Conservation (phyloP, 2,888 invertebrate species). For the Stegophylla sp. region DNA sequence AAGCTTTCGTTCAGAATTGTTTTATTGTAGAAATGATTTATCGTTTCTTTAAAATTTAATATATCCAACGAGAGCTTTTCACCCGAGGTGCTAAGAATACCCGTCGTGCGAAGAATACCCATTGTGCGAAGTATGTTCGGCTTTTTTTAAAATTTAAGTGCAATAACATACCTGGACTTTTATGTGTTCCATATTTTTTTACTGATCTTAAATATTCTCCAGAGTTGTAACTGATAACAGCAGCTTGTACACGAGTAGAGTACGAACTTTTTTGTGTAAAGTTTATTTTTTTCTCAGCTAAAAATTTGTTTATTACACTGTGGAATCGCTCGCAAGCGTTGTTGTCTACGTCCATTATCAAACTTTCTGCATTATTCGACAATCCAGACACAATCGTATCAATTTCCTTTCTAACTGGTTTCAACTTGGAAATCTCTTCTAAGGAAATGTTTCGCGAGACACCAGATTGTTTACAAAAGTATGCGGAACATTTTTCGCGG, state of each 20-base stretch:
- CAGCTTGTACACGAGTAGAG: not conserved
- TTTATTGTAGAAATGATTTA: too few species aligned
- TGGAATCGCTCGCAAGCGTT: too few species aligned
- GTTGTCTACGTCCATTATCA: not conserved
- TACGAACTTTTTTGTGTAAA: constrained; percentile 5
- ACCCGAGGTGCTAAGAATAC: too few species aligned
- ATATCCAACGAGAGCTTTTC: too few species aligned
- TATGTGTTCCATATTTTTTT: constrained; percentile 11
- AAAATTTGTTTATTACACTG: too few species aligned
- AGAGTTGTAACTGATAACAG: constrained; percentile 1
- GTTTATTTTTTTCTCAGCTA: constrained; percentile 1
- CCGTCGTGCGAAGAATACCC: too few species aligned
- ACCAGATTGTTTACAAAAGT: constrained; percentile 10
- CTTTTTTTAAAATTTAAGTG: not conserved
- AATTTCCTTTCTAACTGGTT: not conserved
- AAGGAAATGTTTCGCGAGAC: not conserved
- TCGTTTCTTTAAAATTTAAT: too few species aligned
- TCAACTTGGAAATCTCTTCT: not conserved
- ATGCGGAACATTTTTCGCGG: not conserved
- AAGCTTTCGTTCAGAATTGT: too few species aligned
- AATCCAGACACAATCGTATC: constrained; percentile 1
- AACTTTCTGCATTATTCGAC: constrained; percentile 3
- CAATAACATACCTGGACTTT: constrained; percentile 26
- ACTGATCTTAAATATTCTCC: constrained; percentile 11
- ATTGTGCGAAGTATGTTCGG: too few species aligned